phyloP scores from a whole-genome alignment of 2,113 vertebrate genomes.

The Jaculus jaculus region DNA sequence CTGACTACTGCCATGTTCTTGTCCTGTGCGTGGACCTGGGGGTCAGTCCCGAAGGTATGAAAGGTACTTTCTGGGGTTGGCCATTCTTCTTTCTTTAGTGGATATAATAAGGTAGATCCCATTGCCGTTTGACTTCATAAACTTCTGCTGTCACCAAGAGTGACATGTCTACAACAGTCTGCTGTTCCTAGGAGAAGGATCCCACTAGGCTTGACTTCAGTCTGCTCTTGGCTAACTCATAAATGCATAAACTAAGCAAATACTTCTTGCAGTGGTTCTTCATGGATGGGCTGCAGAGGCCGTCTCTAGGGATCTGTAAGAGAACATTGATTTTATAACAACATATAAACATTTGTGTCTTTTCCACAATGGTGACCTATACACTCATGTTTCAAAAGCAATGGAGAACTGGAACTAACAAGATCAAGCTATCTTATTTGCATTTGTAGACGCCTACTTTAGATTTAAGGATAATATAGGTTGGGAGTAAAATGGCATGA shows the following conservation, averaged over 20 bases:
- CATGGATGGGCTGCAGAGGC: not conserved
- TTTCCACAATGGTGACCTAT: not conserved
- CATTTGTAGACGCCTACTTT: not conserved
- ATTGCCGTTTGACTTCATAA: not conserved
- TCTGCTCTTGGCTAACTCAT: not conserved
- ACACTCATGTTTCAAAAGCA: not conserved
- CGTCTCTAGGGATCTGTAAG: not conserved
- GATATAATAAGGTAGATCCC: not conserved
- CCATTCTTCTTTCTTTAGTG: not conserved
- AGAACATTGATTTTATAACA: not conserved
- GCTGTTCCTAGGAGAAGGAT: not conserved
- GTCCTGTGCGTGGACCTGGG: not conserved
- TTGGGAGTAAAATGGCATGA: not conserved
- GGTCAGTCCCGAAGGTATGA: not conserved
- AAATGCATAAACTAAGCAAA: not conserved
- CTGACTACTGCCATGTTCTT: not conserved
- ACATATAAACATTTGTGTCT: not conserved
- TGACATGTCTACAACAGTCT: not conserved
- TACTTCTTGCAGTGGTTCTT: not conserved
- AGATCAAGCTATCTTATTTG: not conserved
- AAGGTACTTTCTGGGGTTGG: not conserved
- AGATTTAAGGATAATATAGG: slow-evolving; percentile 2
- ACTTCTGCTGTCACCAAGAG: not conserved
- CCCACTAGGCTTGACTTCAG: not conserved
- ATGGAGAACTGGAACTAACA: not conserved